A percentile compares a stretch with the other conserved stretches of the same genome.
These are phyloP conservation scores for Euleptes europaea DNA, from an alignment of 2,113 vertebrate species.

Conservation along the genomic window DNA sequence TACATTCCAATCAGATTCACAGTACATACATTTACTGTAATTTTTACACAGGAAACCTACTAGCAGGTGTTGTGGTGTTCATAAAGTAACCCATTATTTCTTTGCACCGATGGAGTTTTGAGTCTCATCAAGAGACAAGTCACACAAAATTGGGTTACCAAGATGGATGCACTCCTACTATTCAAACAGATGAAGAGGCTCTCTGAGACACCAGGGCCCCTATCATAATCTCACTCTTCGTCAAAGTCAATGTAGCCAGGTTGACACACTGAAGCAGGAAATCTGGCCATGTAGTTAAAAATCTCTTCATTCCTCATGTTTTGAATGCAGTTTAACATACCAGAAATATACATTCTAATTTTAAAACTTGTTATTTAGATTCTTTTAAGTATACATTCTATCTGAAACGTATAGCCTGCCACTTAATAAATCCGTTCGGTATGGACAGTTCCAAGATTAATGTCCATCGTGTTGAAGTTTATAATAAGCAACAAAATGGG, in stretches of 20 bases:
- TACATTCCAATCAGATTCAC: neutral
- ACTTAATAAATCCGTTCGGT: neutral
- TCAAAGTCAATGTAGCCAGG: neutral
- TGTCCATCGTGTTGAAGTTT: neutral
- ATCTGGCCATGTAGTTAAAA: neutral
- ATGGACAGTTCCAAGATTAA: constrained; percentile 13
- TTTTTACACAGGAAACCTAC: neutral
- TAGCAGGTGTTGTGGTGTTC: neutral
- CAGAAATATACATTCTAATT: neutral
- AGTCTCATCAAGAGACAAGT: neutral
- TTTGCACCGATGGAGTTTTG: neutral
- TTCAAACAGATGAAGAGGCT: neutral
- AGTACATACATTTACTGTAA: neutral
- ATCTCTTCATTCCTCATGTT: neutral
- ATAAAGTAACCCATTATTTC: neutral
- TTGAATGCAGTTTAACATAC: neutral
- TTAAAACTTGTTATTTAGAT: neutral
- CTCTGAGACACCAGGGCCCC: neutral
- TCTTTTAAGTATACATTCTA: neutral
- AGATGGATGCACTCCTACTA: neutral
- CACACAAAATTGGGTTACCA: neutral
- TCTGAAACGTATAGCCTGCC: neutral
- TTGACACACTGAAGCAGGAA: neutral
- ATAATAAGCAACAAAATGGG: neutral
- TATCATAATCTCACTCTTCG: rapidly evolving